Base-by-base conservation (phyloP, 2,888 invertebrate genomes). In the Norana najaformis region DNA sequence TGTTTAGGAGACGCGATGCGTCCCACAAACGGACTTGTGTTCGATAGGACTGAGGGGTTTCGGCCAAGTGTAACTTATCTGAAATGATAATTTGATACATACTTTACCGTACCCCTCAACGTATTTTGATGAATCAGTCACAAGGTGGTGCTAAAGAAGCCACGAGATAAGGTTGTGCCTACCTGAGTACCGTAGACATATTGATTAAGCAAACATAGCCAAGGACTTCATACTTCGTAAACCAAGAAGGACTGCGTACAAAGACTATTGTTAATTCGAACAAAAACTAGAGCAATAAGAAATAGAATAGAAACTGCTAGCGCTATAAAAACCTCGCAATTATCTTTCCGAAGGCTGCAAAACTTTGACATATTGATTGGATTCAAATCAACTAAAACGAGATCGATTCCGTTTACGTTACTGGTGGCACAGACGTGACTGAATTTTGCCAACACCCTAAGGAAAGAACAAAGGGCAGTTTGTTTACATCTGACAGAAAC, bases 1-100 rank as follows among this genome's bases (percentile, higher is more conserved):
- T 69, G 69, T 69, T 69, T 69, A 69, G n/a, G 69, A 69, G 69
- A n/a, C 69, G 69, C n/a, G 69, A 69, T 69, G 30, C 69, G 69
- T 69, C 69, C 69, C n/a, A 69, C 30, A 69, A 69, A n/a, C 13
- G 30, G n/a, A 16, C 69, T 30, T 69, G 30, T n/a, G 69, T 69
- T n/a, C 11, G 69, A 69, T 69, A n/a, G n/a, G 16, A 69, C 30
- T 69, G 69, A 69, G 69, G 69, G 30, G 69, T 69, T 69, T 69
- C n/a, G 69, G n/a, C n/a, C 69, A n/a, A 69, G 69, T n/a, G 16
- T 69, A 69, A 30, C 69, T 69, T 69, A 69, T 69, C 69, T 69
- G 11, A 69, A 69, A 69, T 69, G 69, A 1, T 69, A 30, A 69
- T 69, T 69, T 1, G 69, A 69, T 69, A 69, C 69, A n/a, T 69